Evolutionary conservation across 1,140 invertebrate species (phyloP), one percentile per base, ranked within the genome.

Genomic region (Drosophila subpulchrella): DNA sequence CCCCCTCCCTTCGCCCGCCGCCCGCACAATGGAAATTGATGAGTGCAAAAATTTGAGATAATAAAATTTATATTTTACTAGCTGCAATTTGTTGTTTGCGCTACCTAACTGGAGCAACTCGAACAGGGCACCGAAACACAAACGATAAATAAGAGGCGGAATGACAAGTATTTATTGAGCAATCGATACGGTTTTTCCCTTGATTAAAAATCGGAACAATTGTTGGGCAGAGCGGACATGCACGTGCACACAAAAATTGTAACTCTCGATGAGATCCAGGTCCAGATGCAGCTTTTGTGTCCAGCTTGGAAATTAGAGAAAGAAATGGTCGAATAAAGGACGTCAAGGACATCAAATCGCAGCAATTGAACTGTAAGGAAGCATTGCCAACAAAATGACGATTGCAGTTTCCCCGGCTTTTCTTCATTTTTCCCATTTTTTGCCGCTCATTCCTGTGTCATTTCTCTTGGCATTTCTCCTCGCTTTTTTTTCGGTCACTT

Each of bases 351-450:
- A 54, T 70, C 50, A 70, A 77, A 55, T 56, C 58, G 75, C 72
- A 57, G 63, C 82, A 81, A 81, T 85, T 81, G 81, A 85, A 78
- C 82, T 70, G 72, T 70, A 83, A 76, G 84, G 53, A 77, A 75
- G 58, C 75, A 78, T 60, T 83, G 80, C 84, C 84, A 88, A 88
- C 75, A 83, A 89, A 89, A 88, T 89, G 79, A 88, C 80, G 76
- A 80, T 72, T 86, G 65, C 77, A 85, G 63, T 68, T 68, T 63
- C 68, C 53, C 70, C 38, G 38, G 42, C 54, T 67, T 56, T 75
- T 59, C 30, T 65, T 71, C 51, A 57, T 58, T 48, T 60, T 50
- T 32, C n/a, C 27, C 55, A 34, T 60, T 57, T 62, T 54, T 81
- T 34, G 41, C 48, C 47, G 55, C 54, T 65, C 54, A 58, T 76